Base-by-base conservation (phyloP, 2,113 vertebrate genomes). In the Gymnorhina tibicen region DNA sequence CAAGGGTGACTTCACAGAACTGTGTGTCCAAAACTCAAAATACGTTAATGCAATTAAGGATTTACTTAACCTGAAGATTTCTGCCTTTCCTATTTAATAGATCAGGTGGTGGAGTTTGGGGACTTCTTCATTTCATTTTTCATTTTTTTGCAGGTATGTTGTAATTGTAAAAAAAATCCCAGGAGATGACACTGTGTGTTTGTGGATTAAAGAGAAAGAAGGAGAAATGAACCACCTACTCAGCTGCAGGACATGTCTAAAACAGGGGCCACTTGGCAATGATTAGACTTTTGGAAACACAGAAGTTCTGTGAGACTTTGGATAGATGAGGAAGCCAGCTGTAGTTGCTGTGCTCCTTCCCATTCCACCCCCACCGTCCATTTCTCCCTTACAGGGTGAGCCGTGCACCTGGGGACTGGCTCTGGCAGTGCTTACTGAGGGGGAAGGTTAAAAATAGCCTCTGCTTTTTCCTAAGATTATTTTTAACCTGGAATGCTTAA, bases 401-500 rank as follows among this genome's bases (percentile, higher is more conserved):
- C 46, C 42, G 17, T 35, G 23, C n/a, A 3, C 63, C 37, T 74
- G 83, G 50, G 41, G 26, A 62, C 75, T 63, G 28, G 4, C 64
- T 80, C 50, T 23, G 5, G 14, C 26, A 17, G 20, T 76, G 39
- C 8, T 83, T 91, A 39, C 76, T 63, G 63, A 63, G n/a, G 21
- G 44, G 30, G 14, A 39, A 63, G 42, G 83, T 77, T 91, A 96
- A 95, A 92, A 96, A 94, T 91, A 96, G 58, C 46, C 26, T 68
- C 85, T 85, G 66, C 21, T 47, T 95, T 72, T 90, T 53, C 52
- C 59, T 50, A 7, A 32, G 59, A 8, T 80, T 96, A 92, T 95
- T 96, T 97, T 97, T 93, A 95, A 72, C 85, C 16, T 63, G 75
- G 63, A 93, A 86, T 70, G 58, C 52, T 80, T 23, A 77, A 77